phyloP scores from a whole-genome alignment of 1,140 invertebrate species.

The Yoshiicerus persimilis region DNA sequence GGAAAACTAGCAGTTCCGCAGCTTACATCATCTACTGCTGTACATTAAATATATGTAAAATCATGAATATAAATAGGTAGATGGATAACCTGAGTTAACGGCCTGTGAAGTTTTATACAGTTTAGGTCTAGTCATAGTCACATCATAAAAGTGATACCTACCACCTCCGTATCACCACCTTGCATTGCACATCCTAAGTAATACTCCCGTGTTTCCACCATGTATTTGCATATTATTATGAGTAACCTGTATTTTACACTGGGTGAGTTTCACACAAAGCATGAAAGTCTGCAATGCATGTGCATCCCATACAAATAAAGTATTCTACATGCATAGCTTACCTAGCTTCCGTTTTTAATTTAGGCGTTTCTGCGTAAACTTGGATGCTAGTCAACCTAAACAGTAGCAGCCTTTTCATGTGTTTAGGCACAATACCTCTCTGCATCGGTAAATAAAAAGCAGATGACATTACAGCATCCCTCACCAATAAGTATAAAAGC shows the following conservation, averaged over 20 bases:
- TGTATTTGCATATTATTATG: background rate
- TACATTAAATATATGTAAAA: background rate
- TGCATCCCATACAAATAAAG: background rate
- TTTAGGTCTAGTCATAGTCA: background rate
- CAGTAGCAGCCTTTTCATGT: background rate
- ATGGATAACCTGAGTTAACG: background rate
- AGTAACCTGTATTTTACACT: background rate
- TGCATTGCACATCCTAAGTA: background rate
- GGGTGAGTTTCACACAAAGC: background rate
- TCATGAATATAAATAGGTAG: background rate
- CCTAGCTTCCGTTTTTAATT: background rate
- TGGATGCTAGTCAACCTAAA: background rate
- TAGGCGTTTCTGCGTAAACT: background rate
- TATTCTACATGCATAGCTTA: background rate
- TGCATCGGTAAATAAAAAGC: background rate
- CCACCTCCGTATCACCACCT: no score
- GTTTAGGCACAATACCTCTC: background rate
- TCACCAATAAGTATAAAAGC: no score
- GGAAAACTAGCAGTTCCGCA: background rate
- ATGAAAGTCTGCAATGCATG: background rate
- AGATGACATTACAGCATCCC: no score
- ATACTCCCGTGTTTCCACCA: background rate
- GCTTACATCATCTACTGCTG: background rate
- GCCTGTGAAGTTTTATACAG: background rate
- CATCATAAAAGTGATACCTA: no score